Base-by-base conservation (phyloP, 2,797 vertebrate genomes). In the Pogoniulus pusillus region DNA sequence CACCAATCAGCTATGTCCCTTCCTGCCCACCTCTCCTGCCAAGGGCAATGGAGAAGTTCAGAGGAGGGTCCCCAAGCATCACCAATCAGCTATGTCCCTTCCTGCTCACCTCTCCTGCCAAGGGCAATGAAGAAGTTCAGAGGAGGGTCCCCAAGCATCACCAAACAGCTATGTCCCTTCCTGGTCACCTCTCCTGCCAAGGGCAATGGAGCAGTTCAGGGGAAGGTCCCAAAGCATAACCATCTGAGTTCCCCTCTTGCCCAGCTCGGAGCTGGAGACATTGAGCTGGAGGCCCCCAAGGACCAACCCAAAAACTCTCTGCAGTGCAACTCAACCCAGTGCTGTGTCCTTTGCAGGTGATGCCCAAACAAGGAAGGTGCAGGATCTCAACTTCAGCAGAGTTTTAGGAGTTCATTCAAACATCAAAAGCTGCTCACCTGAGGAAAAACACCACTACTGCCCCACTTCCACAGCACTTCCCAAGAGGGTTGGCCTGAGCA, bases 401-500 rank as follows among this genome's bases (percentile, higher is more conserved):
- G 9, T 27, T 59, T 89, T 66, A 60, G 32, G 32, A 73, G 68
- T 19, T 91, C 55, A 41, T 65, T 77, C 65, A 49, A 39, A 87
- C 73, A 41, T 49, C 39, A 74, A 93, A 87, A 37, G 3, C 62
- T 59, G 62, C 47, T 86, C 55, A 92, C 74, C 58, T 86, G 74
- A 90, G 41, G 71, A 86, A 92, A 91, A 89, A 93, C 51, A 86
- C 75, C 55, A 62, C 19, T 7, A 0, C 10, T 7, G 2, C 79
- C 85, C 73, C 64, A 34, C 72, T 94, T 86, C 87, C 81, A 88
- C 49, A 71, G 71, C 30, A 34, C 79, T 93, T 86, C 64, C 70
- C 0, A 0, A 86, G 83, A 86, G 86, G 87, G 86, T 81, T 81
- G 85, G 90, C 90, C 88, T 2, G 0, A 93, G 85, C 19, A 78